Percentiles rank a stretch among this genome's conserved stretches.
Conservation (phyloP, 2,113 vertebrate genomes). For the Forbesichthys papilliferus region DNA sequence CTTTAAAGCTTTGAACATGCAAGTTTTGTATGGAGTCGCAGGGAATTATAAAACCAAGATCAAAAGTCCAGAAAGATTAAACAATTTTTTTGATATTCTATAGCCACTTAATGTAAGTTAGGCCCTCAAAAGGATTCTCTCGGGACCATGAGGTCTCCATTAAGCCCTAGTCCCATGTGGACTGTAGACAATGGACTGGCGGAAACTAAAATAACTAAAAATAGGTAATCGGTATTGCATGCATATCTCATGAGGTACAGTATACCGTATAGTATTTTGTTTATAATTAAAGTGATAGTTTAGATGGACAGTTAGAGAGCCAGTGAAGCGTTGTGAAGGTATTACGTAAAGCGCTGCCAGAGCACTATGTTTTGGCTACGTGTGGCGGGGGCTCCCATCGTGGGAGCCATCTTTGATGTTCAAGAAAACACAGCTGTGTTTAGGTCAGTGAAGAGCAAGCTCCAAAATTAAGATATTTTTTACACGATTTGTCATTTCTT, state of each 20-base stretch:
- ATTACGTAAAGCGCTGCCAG: slow-evolving; percentile 20
- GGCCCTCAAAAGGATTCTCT: neutral
- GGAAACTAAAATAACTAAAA: slow-evolving; percentile 1
- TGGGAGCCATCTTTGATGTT: no score
- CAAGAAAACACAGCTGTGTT: no score
- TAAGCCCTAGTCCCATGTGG: neutral
- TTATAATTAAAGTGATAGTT: slow-evolving; percentile 36
- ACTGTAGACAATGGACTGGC: neutral
- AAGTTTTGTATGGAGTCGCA: slow-evolving; percentile 20
- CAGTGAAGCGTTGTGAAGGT: slow-evolving; percentile 35
- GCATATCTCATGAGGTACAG: slow-evolving; percentile 38
- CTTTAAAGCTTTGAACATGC: neutral
- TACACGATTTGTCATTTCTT: no score
- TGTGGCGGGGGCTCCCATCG: slow-evolving; percentile 8
- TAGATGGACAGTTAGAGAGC: slow-evolving; percentile 41
- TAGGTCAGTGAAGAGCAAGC: no score
- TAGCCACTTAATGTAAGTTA: neutral
- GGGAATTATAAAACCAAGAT: slow-evolving; percentile 6
- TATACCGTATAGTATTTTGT: slow-evolving; percentile 36
- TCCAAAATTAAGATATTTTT: no score
- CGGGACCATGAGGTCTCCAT: neutral
- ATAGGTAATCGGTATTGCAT: neutral
- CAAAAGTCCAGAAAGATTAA: neutral
- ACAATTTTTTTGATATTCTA: neutral
- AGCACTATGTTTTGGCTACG: slow-evolving; percentile 26